Evolutionary conservation across 2,888 invertebrate genomes (phyloP), one percentile per base, ranked within the genome.

Genomic region (Rhaphigaster nebulosa): DNA sequence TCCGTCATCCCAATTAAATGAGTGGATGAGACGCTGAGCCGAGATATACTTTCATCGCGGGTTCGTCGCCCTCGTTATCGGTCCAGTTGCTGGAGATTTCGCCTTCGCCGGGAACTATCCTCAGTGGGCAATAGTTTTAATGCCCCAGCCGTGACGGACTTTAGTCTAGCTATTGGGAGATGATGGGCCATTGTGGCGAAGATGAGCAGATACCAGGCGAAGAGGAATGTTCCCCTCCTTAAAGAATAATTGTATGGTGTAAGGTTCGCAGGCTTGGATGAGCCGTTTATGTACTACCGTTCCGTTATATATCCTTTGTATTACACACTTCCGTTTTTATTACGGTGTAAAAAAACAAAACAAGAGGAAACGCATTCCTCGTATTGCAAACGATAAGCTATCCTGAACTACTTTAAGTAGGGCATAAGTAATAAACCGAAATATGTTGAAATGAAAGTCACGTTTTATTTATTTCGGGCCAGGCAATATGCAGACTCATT

Each of bases 201-300:
- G 65, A 65, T 65, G 65, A 65, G 65, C 65, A 60, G 65, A 65
- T 65, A 60, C 12, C 60, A 60, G n/a, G 60, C 60, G 10, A 60
- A n/a, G 60, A 65, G 65, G 65, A 65, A 65, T 65, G 65, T 65
- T 65, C n/a, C 65, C n/a, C 65, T 65, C 65, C n/a, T 60, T 60
- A 65, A 60, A 65, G 29, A 65, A 65, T 65, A 65, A 65, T 60
- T 60, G 60, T 60, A 60, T 29, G 29, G 12, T 29, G n/a, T 29
- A 65, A 65, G 65, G 65, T 65, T 65, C 65, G 29, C 65, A 65
- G 29, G 65, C 65, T 29, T 65, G 29, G 65, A 65, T n/a, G 65
- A 29, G 29, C 65, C 29, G 65, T 65, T 65, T 65, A 65, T 65
- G 65, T 29, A 65, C 65, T 15, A 65, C 65, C 29, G n/a, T 60